Percentiles rank a stretch among this genome's conserved stretches.
phyloP scores from a whole-genome alignment of 2,888 invertebrate genomes.

The Trichopoda pennipes region DNA sequence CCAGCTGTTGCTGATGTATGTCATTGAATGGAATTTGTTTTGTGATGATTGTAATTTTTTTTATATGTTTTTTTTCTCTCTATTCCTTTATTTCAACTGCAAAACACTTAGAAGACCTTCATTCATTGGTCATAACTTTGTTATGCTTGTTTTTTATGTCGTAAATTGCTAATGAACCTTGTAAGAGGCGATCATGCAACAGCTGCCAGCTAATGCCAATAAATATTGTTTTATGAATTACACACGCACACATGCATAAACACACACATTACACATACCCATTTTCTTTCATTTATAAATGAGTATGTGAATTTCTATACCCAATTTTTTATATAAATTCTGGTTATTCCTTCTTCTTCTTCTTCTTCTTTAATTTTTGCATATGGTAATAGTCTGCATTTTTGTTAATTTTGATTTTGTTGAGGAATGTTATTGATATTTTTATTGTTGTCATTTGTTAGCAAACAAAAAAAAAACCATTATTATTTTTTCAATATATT shows the following conservation, averaged over 20 bases:
- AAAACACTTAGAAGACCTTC: constrained; percentile 51
- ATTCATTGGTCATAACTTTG: constrained; percentile 32
- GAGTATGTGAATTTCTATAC: not conserved
- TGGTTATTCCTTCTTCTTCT: not conserved
- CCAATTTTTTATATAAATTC: constrained; percentile 45
- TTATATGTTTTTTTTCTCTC: constrained; percentile 5
- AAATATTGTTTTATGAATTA: constrained; percentile 69
- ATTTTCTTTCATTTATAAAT: not conserved
- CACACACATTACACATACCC: no score
- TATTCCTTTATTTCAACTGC: constrained; percentile 8
- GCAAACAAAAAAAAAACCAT: not conserved
- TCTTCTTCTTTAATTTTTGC: not conserved
- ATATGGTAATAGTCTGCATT: constrained; percentile 50
- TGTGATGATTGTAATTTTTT: constrained; percentile 67
- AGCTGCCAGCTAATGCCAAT: constrained; percentile 77
- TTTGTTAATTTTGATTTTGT: constrained; percentile 27
- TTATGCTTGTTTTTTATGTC: constrained; percentile 39
- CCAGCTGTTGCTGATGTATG: constrained; percentile 74
- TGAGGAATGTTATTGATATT: constrained; percentile 32
- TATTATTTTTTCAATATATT: not conserved
- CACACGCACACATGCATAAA: not conserved
- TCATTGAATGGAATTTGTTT: constrained; percentile 71
- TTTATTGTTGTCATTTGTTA: constrained; percentile 30
- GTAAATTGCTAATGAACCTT: constrained; percentile 65
- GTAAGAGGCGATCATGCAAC: constrained; percentile 67